These are phyloP conservation scores for Laticauda laticaudata DNA, from an alignment of 2,113 vertebrate genomes.

Conservation along the genomic window DNA sequence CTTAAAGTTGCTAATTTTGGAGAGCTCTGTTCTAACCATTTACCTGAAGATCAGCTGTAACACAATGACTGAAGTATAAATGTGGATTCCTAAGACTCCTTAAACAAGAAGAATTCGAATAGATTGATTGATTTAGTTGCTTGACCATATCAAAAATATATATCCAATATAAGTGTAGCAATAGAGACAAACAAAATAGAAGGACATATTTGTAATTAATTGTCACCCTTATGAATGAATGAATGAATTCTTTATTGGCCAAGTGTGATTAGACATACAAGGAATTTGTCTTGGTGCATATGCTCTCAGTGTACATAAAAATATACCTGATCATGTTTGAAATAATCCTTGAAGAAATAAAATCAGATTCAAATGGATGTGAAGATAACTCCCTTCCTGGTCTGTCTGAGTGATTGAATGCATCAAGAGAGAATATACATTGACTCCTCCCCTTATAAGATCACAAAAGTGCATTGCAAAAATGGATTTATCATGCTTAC, in stretches of 20 bases:
- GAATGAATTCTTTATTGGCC: no score
- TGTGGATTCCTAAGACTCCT: not conserved
- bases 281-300: no score
- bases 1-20: no score
- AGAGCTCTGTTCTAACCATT: no score
- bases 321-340: not conserved
- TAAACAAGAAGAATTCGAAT: not conserved
- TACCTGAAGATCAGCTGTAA: not conserved
- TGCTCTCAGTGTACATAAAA: no score
- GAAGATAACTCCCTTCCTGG: not conserved
- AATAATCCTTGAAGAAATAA: not conserved
- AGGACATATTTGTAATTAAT: not conserved
- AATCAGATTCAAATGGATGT: not conserved
- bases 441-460: not conserved
- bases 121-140: not conserved
- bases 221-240: not conserved
- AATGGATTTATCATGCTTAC: not conserved
- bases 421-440: not conserved
- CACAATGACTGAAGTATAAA: not conserved
- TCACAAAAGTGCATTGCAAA: not conserved
- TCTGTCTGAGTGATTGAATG: not conserved
- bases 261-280: no score
- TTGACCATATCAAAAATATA: not conserved
- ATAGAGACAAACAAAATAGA: not conserved
- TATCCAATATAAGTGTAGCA: not conserved